These are phyloP conservation scores for Camelus bactrianus DNA, from an alignment of 2,113 vertebrate species.

Conservation along the genomic window DNA sequence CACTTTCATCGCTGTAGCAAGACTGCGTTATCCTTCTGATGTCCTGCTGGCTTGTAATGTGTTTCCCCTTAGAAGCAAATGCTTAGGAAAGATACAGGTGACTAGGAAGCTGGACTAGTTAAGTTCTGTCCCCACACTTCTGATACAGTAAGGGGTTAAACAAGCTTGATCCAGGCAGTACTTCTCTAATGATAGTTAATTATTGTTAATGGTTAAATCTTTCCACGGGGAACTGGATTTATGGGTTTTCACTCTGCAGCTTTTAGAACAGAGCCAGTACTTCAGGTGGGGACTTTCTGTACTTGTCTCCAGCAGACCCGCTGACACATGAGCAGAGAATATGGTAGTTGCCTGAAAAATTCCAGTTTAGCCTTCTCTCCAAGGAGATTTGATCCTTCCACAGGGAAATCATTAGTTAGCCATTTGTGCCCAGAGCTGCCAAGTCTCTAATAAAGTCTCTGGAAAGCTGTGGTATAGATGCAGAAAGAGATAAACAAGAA, in stretches of 20 bases:
- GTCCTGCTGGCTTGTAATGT: not conserved
- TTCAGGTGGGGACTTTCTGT: not conserved
- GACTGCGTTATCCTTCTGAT: not conserved
- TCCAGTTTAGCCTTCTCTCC: conserved; percentile 49
- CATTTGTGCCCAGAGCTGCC: conserved; percentile 54
- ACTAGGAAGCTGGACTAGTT: not conserved
- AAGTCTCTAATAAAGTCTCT: conserved; percentile 65
- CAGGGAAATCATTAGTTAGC: conserved; percentile 67
- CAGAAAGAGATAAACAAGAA: conserved; percentile 55
- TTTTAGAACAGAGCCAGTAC: conserved; percentile 36
- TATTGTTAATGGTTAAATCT: not conserved
- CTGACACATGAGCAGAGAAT: not conserved
- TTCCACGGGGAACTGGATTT: not conserved
- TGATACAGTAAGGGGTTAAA: not conserved
- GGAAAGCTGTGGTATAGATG: conserved; percentile 33
- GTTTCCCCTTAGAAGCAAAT: not conserved
- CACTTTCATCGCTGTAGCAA: not conserved
- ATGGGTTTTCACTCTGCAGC: not conserved
- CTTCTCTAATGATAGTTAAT: not conserved
- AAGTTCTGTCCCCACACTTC: not conserved
- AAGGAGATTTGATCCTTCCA: conserved; percentile 61
- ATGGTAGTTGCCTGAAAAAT: conserved; percentile 37
- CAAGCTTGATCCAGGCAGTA: not conserved
- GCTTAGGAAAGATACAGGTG: not conserved
- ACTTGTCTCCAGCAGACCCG: not conserved